Evolutionary conservation across 2,797 vertebrate species (phyloP), one percentile per base, ranked within the genome.

Genomic region (Cuniculus paca): DNA sequence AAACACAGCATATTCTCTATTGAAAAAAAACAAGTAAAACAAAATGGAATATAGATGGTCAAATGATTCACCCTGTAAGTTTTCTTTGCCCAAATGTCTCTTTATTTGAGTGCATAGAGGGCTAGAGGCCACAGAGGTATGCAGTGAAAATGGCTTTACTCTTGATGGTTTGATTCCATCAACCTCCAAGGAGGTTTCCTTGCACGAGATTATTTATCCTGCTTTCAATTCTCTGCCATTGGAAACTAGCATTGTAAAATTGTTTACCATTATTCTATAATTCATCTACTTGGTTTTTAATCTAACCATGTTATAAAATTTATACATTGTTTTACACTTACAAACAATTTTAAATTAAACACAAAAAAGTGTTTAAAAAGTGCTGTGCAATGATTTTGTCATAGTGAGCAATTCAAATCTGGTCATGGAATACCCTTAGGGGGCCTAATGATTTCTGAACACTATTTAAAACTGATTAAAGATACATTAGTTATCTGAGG

Each of bases 391-490:
- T 42, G 7, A 0, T 86, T 87, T 94, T 56, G 19, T 72, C n/a
- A 3, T 1, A 45, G 17, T 22, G 56, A 26, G n/a, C 19, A n/a
- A 24, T 63, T 85, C 72, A 58, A n/a, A 82, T 42, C 4, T 34
- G 20, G 26, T 20, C 42, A 28, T 12, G 1, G 16, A 60, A n/a
- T 58, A 28, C 58, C 22, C 1, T 16, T 34, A 65, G 48, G 28
- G n/a, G 14, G 6, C 10, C 52, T 93, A 12, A 16, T 65, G 60
- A 77, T 82, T 93, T 95, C 54, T 60, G 80, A 50, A 75, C 48
- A 74, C 48, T 65, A 58, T 48, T 87, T 65, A 88, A 91, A 96
- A 80, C n/a, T 45, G 34, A 45, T 79, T 45, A 68, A 61, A 88
- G 60, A 3, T 39, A 78, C 14, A 77, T 39, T 20, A 28, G 42